Conservation (phyloP, 2,888 invertebrate species). For the Eupithecia pulchellata region DNA sequence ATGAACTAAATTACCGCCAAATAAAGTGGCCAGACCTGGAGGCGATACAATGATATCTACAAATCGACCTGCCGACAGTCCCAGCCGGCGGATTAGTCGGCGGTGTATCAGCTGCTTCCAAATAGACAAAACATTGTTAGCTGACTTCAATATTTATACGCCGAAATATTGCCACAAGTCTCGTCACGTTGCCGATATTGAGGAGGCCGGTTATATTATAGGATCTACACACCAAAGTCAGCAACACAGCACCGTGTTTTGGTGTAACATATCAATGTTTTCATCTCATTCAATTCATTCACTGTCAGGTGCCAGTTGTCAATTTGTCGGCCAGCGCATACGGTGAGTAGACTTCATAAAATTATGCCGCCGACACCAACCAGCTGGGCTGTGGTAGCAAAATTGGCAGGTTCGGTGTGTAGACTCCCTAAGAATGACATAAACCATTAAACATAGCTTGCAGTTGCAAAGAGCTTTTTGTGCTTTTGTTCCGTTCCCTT, state of each 20-base stretch:
- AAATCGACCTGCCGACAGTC: neutral
- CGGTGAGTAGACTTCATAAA: neutral
- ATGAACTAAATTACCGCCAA: neutral
- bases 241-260: neutral
- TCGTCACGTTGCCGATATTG: neutral
- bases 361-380: neutral
- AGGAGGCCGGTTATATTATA: neutral
- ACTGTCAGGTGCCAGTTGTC: too few species aligned
- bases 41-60: neutral
- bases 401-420: neutral
- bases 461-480: constrained; percentile 1
- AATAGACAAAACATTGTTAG: neutral
- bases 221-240: neutral
- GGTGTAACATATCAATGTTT: neutral
- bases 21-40: neutral
- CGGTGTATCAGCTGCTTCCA: neutral
- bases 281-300: neutral
- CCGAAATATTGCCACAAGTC: neutral
- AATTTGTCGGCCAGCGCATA: too few species aligned
- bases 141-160: neutral
- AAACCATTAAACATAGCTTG: constrained; percentile 27
- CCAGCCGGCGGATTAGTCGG: neutral
- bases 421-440: constrained; percentile 22
- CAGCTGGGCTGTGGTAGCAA: neutral
- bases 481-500: neutral